Base-by-base conservation (phyloP, 1,140 invertebrate species). In the Drosophila ohnishii region DNA sequence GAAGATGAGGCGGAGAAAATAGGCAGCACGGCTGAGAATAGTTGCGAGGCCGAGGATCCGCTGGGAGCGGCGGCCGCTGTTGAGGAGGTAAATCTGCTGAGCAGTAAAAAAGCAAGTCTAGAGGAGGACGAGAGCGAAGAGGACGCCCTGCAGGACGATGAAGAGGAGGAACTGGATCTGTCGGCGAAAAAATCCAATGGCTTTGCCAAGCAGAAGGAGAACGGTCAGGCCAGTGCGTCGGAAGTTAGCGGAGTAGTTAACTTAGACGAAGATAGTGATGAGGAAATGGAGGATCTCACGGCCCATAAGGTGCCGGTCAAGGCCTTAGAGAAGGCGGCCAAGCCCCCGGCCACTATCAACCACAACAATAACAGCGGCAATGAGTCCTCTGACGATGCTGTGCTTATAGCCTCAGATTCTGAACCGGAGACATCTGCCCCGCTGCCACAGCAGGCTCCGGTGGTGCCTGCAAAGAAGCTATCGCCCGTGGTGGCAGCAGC, bases 241-340 rank as follows among this genome's bases (percentile, higher is more conserved):
- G 80, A 88, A 8, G 66, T 65, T 2, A 78, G 58, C 2, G 25
- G 61, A 8, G 85, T 88, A 5, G 84, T 88, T 7, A 88, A 88
- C n/a, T 55, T 88, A 14, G 90, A 91, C 47, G 90, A 91, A 35
- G 85, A 90, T n/a, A 91, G 83, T n/a, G 87, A 90, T 32, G 85
- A 90, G 64, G 81, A 87, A 19, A 87, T 78, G 69, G 57, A 81
- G 19, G 79, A 71, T 58, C 51, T 71, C 44, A 58, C 63, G 32
- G 57, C 67, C 32, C 63, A 53, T 6, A 76, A 77, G 45, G 22
- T 44, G 10, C 40, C 39, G 40, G 30, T 48, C 50, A 76, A 70
- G 47, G 44, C 67, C 65, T 59, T 14, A 6, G 73, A 75, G 14
- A 37, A 28, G 30, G 60, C 40, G 9, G 60, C 16, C 19, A 50